Base-by-base conservation (phyloP, 1,140 invertebrate species). In the Drosophila ananassae region DNA sequence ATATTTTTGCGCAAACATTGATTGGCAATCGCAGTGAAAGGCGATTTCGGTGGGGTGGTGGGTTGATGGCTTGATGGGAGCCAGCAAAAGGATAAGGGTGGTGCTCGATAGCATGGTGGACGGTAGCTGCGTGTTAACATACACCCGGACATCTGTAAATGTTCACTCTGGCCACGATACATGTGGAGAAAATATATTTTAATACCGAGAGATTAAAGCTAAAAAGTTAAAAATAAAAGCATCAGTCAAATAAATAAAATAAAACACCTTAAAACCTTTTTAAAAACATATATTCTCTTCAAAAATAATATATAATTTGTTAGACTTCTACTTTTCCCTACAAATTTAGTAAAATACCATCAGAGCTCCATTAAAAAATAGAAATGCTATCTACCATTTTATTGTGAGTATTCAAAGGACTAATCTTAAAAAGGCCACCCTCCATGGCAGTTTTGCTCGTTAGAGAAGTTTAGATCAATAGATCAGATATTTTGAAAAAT, bases 1-100 rank as follows among this genome's bases (percentile, higher is more conserved):
- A 87, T 87, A 87, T 85, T 85, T 87, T 82, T 76, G 54, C 78
- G 85, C 83, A 89, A 89, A 89, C 83, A 89, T 83, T 87, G 83
- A 87, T 87, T 83, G 83, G 83, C 83, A 79, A 83, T 79, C 58
- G 71, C 68, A 52, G 59, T 34, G 52, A 22, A 55, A n/a, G 51
- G 25, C 22, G 50, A 17, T 25, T 44, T 44, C 41, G 41, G 41
- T 44, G 17, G 41, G 41, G 41, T 37, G 34, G 34, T 3, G 3
- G 34, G 34, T 28, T 28, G 25, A 28, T 3, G 3, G 34, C 8
- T 28, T 28, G 25, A 28, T 28, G 25, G 25, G 25, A 7, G 34
- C 10, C 12, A 10, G 10, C 34, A 12, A 2, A 37, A 37, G 34
- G 34, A 37, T 10, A 37, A 32, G 60, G 13, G 13, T 44, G 41